phyloP scores from a whole-genome alignment of 2,113 vertebrate genomes.

The Urocitellus parryii region DNA sequence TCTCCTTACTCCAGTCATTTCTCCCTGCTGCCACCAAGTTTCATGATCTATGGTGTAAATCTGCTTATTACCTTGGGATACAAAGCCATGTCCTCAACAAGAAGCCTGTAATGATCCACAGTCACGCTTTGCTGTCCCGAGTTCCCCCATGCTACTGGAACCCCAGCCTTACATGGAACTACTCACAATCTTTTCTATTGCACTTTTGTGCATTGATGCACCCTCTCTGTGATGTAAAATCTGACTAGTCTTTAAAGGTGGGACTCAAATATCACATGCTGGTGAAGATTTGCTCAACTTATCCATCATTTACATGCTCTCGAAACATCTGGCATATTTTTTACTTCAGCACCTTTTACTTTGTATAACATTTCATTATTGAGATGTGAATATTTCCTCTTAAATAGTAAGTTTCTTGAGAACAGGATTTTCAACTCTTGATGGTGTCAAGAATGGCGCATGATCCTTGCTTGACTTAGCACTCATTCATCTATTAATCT shows the following conservation, averaged over 20 bases:
- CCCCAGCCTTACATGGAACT: not conserved
- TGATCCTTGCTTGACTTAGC: not conserved
- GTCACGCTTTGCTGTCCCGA: too few relatives aligned
- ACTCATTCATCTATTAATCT: not conserved
- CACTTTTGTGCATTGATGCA: not conserved
- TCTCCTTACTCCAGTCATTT: not conserved
- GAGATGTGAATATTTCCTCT: not conserved
- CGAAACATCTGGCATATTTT: not conserved
- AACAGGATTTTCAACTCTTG: not conserved
- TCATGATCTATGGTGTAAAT: not conserved
- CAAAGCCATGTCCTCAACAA: not conserved
- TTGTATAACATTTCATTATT: not conserved
- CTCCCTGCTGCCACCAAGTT: not conserved
- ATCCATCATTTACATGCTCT: not conserved
- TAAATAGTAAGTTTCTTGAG: not conserved
- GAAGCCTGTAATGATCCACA: not conserved
- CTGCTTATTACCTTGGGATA: not conserved
- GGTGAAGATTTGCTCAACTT: not conserved
- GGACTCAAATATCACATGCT: not conserved
- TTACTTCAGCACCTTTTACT: not conserved
- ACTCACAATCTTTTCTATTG: not conserved
- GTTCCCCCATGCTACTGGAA: accelerated
- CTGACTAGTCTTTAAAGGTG: not conserved
- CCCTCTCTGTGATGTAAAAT: not conserved
- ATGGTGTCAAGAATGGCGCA: not conserved